Evolutionary conservation across 2,888 invertebrate genomes (phyloP).

Genomic region (Ernsta delagoae): DNA sequence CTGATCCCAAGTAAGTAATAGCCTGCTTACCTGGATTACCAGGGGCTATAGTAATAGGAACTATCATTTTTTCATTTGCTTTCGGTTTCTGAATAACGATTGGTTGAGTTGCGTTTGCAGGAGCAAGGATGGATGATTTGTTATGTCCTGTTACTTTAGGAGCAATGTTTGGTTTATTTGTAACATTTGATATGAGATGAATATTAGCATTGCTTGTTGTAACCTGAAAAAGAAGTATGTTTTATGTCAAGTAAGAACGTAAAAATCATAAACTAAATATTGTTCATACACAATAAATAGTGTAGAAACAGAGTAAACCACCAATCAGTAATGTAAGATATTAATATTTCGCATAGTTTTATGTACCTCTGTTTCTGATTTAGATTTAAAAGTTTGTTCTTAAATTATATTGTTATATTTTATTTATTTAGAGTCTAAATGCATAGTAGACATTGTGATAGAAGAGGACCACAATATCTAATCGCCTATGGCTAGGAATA

Average conservation of each 20-base stretch:
- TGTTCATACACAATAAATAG: too few species aligned
- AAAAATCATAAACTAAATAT: too few species aligned
- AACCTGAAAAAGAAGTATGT: slow-evolving; percentile 61
- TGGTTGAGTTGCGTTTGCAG: slow-evolving; percentile 75
- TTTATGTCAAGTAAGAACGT: background rate
- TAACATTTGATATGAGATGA: slow-evolving; percentile 74
- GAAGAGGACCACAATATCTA: too few species aligned
- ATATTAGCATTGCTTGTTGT: slow-evolving; percentile 69
- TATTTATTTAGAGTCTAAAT: too few species aligned
- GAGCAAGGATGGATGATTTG: slow-evolving; percentile 72
- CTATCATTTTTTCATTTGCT: slow-evolving; percentile 75
- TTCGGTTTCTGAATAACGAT: slow-evolving; percentile 85
- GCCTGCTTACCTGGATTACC: slow-evolving; percentile 67
- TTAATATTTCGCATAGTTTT: too few species aligned
- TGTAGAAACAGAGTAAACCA: too few species aligned
- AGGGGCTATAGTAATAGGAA: slow-evolving; percentile 77
- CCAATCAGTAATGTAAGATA: too few species aligned
- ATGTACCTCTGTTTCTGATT: too few species aligned
- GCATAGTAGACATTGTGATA: too few species aligned
- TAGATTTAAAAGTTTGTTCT: too few species aligned
- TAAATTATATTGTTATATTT: too few species aligned
- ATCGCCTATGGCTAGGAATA: too few species aligned
- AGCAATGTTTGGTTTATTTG: slow-evolving; percentile 71
- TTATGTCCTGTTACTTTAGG: slow-evolving; percentile 67
- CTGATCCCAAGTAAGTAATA: slow-evolving; percentile 82